These are phyloP conservation scores for Polyommatus icarus DNA, from an alignment of 2,888 invertebrate genomes.

Conservation along the genomic window DNA sequence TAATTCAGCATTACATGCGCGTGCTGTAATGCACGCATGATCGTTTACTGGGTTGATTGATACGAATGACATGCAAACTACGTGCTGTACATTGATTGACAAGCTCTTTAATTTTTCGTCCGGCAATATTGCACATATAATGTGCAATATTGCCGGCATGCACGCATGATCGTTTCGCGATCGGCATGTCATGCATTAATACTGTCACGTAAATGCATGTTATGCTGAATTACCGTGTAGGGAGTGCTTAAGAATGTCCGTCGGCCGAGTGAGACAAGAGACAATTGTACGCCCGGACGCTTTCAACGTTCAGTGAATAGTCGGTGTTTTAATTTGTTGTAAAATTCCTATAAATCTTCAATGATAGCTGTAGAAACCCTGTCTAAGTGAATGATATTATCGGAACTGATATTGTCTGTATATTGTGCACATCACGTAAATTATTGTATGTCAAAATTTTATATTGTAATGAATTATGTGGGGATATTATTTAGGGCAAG, in stretches of 20 bases:
- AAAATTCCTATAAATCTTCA: constrained; percentile 11
- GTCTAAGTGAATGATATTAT: constrained; percentile 17
- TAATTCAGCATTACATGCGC: too few relatives aligned
- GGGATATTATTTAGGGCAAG: constrained; percentile 1
- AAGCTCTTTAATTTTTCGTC: too few relatives aligned
- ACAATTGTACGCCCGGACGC: background rate
- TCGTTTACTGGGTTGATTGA: too few relatives aligned
- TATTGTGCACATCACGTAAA: constrained; percentile 45
- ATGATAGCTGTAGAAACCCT: background rate
- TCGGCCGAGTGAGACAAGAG: background rate
- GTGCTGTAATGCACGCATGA: too few relatives aligned
- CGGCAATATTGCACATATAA: too few relatives aligned
- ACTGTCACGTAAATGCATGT: too few relatives aligned
- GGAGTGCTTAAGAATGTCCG: background rate
- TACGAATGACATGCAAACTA: too few relatives aligned
- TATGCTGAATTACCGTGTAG: too few relatives aligned
- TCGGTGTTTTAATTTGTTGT: constrained; percentile 12
- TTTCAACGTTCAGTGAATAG: constrained; percentile 18
- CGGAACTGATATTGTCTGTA: constrained; percentile 39
- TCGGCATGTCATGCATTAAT: too few relatives aligned
- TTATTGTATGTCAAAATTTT: constrained; percentile 38
- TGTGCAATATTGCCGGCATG: too few relatives aligned
- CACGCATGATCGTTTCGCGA: too few relatives aligned
- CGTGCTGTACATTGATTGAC: too few relatives aligned
- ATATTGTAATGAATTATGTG: constrained; percentile 10